Evolutionary conservation across 1,140 invertebrate genomes (phyloP).

Genomic region (Eubasilissa regina): DNA sequence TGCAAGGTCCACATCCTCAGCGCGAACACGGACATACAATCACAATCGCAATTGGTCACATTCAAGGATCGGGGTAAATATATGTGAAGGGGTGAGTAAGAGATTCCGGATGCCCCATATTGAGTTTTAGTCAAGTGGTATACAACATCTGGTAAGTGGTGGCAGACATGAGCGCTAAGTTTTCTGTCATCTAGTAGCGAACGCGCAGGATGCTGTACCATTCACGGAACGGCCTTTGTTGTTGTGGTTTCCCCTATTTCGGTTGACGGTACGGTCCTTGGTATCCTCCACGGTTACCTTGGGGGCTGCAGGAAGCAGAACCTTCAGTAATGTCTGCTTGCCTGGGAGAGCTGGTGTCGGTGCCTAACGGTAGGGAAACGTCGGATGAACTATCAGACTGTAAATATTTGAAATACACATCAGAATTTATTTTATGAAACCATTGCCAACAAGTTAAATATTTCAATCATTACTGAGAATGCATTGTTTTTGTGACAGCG

Average conservation of each 20-base stretch:
- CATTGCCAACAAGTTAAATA: no score
- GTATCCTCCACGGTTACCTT: constrained; percentile 47
- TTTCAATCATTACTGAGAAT: no score
- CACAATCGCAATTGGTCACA: constrained; percentile 19
- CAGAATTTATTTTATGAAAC: no score
- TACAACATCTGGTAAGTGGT: constrained; percentile 61
- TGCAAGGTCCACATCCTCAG: no score
- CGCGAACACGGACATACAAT: no score
- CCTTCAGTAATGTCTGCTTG: constrained; percentile 36
- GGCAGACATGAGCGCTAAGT: constrained; percentile 42
- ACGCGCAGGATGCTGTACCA: constrained; percentile 52
- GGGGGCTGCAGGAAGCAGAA: constrained; percentile 50
- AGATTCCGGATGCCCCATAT: constrained; percentile 44
- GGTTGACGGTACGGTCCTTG: constrained; percentile 65
- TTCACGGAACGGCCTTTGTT: constrained; percentile 56
- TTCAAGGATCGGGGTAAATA: constrained; percentile 5
- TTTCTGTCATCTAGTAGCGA: constrained; percentile 58
- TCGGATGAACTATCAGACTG: constrained; percentile 50
- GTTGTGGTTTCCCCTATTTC: constrained; percentile 63
- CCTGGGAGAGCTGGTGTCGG: constrained; percentile 25
- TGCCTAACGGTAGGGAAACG: constrained; percentile 1
- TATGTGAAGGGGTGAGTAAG: constrained; percentile 36
- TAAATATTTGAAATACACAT: no score
- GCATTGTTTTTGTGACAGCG: no score
- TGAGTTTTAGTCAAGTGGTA: constrained; percentile 53